phyloP scores from a whole-genome alignment of 2,113 vertebrate genomes.

The Osmerus eperlanus region DNA sequence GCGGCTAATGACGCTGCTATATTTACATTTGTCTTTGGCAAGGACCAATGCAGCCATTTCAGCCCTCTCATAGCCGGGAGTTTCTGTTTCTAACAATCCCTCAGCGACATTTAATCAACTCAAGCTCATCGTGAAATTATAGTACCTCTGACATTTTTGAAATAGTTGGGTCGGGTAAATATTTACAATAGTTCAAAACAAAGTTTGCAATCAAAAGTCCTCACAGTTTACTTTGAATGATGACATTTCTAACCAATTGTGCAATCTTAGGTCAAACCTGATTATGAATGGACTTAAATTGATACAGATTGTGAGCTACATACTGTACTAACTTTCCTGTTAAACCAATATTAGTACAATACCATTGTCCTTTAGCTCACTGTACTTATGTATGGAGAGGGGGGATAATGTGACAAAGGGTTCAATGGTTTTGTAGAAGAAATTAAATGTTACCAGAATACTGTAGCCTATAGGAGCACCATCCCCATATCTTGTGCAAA shows the following conservation, averaged over 20 bases:
- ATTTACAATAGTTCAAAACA: constrained; percentile 47
- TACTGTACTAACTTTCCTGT: constrained; percentile 20
- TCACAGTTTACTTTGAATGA: constrained; percentile 43
- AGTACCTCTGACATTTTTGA: constrained; percentile 20
- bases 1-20: constrained; percentile 53
- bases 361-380: too few relatives aligned
- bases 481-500: too few relatives aligned
- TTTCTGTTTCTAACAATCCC: constrained; percentile 35
- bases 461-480: too few relatives aligned
- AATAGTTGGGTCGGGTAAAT: constrained; percentile 21
- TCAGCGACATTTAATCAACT: constrained; percentile 25
- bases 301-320: background rate
- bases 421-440: too few relatives aligned
- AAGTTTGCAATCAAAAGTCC: constrained; percentile 17
- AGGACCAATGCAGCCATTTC: constrained; percentile 39
- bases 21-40: constrained; percentile 62
- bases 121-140: constrained; percentile 33
- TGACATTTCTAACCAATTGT: background rate
- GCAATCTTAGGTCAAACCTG: too few relatives aligned
- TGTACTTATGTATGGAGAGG: too few relatives aligned
- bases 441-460: too few relatives aligned
- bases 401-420: too few relatives aligned
- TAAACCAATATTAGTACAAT: too few relatives aligned
- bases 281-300: too few relatives aligned
- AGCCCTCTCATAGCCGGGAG: constrained; percentile 21